Evolutionary conservation across 1,140 invertebrate genomes (phyloP).

Genomic region (Drepana arcuata): DNA sequence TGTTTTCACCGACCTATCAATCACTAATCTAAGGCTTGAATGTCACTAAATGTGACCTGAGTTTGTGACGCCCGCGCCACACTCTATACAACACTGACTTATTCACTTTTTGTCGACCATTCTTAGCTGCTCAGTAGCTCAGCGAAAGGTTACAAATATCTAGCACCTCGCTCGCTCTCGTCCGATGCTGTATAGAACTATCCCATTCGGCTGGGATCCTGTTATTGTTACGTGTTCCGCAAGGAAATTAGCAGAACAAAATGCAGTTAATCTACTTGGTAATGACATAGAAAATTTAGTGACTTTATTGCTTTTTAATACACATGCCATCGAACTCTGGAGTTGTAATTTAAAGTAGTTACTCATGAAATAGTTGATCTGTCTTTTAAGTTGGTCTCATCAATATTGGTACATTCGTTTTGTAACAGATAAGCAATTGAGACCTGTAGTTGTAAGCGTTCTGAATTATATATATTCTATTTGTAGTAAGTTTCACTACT

Average conservation of each 20-base stretch:
- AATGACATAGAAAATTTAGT: too few relatives aligned
- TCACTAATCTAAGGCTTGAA: slow-evolving; percentile 36
- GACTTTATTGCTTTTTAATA: too few relatives aligned
- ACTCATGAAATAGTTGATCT: too few relatives aligned
- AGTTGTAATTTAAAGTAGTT: too few relatives aligned
- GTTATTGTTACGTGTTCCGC: slow-evolving; percentile 60
- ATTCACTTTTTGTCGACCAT: slow-evolving; percentile 58
- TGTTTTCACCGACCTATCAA: slow-evolving; percentile 31
- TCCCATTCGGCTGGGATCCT: slow-evolving; percentile 48
- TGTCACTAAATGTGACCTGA: slow-evolving; percentile 46
- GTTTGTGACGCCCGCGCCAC: slow-evolving; percentile 46
- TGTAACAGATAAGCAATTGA: too few relatives aligned
- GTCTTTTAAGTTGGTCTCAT: too few relatives aligned
- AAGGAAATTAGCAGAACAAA: slow-evolving; percentile 38
- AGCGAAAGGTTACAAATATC: slow-evolving; percentile 55
- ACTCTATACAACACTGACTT: slow-evolving; percentile 56
- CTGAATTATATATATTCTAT: too few relatives aligned
- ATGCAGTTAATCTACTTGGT: slow-evolving; percentile 5
- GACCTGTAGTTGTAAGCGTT: too few relatives aligned
- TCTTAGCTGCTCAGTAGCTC: slow-evolving; percentile 45
- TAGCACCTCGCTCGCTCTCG: slow-evolving; percentile 29
- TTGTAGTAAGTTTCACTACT: too few relatives aligned
- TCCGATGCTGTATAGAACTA: slow-evolving; percentile 19
- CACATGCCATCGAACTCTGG: too few relatives aligned
- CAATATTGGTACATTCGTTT: too few relatives aligned